These are phyloP conservation scores for Villa cingulata DNA, from an alignment of 2,888 invertebrate genomes.

Conservation along the genomic window DNA sequence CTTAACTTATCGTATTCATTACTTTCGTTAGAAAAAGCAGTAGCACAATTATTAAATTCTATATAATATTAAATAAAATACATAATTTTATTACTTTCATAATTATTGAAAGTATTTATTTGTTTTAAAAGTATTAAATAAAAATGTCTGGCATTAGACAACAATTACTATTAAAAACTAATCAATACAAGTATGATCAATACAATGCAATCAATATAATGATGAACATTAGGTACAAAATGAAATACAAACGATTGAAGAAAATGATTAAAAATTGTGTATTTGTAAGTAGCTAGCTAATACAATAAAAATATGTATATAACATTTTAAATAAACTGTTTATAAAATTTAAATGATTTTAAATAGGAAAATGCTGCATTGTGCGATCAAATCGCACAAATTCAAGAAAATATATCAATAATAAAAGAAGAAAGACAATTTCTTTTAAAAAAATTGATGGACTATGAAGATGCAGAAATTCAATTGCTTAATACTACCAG, in stretches of 20 bases:
- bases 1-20: too few species aligned
- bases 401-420: slow-evolving; percentile 66
- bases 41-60: too few species aligned
- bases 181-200: slow-evolving; percentile 9
- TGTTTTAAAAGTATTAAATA: too few species aligned
- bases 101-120: too few species aligned
- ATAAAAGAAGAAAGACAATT: slow-evolving; percentile 74
- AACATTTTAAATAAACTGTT: not conserved
- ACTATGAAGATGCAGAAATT: slow-evolving; percentile 42
- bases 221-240: slow-evolving; percentile 39
- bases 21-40: too few species aligned
- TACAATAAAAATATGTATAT: not conserved
- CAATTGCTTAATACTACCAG: not conserved
- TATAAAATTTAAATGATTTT: slow-evolving; percentile 13
- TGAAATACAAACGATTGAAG: slow-evolving; percentile 49
- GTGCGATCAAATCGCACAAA: slow-evolving; percentile 76
- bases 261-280: slow-evolving; percentile 50
- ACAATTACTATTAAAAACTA: not conserved
- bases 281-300: slow-evolving; percentile 56
- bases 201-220: too few species aligned
- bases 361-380: slow-evolving; percentile 69
- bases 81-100: too few species aligned
- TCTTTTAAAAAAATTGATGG: slow-evolving; percentile 60
- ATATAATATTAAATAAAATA: too few species aligned
- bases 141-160: too few species aligned